Evolutionary conservation across 2,888 invertebrate genomes (phyloP).

Genomic region (Apotomis capreana): DNA sequence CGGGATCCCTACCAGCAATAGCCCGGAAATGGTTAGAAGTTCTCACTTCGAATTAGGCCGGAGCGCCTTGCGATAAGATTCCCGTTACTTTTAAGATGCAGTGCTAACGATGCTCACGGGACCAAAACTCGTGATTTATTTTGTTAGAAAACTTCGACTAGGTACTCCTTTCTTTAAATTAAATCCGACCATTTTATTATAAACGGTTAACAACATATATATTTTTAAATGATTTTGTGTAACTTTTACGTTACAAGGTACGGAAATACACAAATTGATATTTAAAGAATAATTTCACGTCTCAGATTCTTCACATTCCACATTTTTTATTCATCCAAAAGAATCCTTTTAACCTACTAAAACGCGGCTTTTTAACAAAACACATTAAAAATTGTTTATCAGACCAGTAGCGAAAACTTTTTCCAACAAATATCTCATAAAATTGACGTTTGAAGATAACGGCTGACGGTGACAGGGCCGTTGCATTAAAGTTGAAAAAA

Average conservation of each 20-base stretch:
- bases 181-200: no score
- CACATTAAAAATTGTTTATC: slow-evolving; percentile 37
- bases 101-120: no score
- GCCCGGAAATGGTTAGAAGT: no score
- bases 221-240: neutral
- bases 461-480: slow-evolving; percentile 73
- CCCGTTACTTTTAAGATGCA: no score
- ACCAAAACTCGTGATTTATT: no score
- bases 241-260: neutral
- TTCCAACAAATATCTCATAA: slow-evolving; percentile 54
- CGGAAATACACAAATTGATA: no score
- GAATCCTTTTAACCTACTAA: slow-evolving; percentile 36
- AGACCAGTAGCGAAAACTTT: slow-evolving; percentile 57
- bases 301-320: neutral
- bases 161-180: no score
- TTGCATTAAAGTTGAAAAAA: slow-evolving; percentile 71
- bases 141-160: no score
- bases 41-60: no score
- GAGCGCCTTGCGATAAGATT: no score
- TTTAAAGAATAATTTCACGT: neutral
- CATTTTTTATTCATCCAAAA: slow-evolving; percentile 18
- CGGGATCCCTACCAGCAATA: no score
- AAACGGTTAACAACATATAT: no score
- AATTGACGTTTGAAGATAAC: slow-evolving; percentile 62
- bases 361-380: slow-evolving; percentile 30